phyloP scores from a whole-genome alignment of 2,888 invertebrate genomes.

The Pyrrhosoma nymphula region DNA sequence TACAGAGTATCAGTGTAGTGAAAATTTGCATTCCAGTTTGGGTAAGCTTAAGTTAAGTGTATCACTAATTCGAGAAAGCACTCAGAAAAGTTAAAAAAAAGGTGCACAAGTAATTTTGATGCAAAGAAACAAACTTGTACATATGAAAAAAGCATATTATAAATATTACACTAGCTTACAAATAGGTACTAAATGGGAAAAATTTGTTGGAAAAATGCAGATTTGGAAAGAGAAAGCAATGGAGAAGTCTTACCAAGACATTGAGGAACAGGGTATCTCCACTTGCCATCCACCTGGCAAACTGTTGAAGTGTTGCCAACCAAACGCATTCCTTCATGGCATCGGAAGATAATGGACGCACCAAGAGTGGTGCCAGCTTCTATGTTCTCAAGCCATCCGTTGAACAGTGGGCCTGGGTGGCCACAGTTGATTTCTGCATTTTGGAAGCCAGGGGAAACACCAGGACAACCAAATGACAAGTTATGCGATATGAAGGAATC shows the following conservation, averaged over 20 bases:
- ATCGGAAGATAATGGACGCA: constrained; percentile 94
- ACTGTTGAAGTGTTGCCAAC: constrained; percentile 93
- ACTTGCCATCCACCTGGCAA: constrained; percentile 95
- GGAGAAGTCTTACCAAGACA: constrained; percentile 85
- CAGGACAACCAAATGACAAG: constrained; percentile 57
- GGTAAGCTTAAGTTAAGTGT: constrained; percentile 8
- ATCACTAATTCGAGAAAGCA: not conserved
- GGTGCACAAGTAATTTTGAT: constrained; percentile 45
- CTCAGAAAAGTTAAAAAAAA: constrained; percentile 12
- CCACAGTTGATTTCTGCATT: constrained; percentile 96
- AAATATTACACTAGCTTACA: not conserved
- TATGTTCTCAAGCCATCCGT: constrained; percentile 96
- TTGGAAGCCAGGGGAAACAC: constrained; percentile 69
- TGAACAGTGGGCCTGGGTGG: constrained; percentile 94
- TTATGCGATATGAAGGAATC: constrained; percentile 32
- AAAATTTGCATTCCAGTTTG: constrained; percentile 52
- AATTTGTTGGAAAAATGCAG: constrained; percentile 29
- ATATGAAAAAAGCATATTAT: constrained; percentile 21
- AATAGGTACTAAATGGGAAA: not conserved
- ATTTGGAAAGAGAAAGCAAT: constrained; percentile 65
- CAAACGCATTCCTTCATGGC: constrained; percentile 94
- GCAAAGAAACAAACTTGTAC: constrained; percentile 49
- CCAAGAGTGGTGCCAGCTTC: constrained; percentile 94
- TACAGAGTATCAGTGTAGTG: not conserved
- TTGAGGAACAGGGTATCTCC: constrained; percentile 95